phyloP scores from a whole-genome alignment of 2,888 invertebrate genomes.

The Heteromyza rotundicornis region DNA sequence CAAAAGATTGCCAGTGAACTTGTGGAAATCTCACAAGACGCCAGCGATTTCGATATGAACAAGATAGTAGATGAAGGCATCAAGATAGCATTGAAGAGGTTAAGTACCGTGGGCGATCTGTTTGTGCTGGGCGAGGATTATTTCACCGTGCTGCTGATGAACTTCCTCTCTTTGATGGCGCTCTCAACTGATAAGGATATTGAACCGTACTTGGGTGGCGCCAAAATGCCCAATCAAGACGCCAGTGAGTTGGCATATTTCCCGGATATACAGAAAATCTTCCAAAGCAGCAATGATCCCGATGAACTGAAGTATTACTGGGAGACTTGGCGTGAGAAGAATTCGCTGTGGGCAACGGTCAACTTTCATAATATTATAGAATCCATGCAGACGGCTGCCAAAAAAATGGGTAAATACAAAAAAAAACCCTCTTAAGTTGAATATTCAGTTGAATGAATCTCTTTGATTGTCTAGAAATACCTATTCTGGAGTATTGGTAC shows the following conservation, averaged over 20 bases:
- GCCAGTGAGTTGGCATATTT: slow-evolving; percentile 51
- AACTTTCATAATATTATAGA: slow-evolving; percentile 54
- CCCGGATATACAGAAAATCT: slow-evolving; percentile 55
- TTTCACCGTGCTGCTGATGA: slow-evolving; percentile 52
- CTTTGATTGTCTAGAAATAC: slow-evolving; percentile 35
- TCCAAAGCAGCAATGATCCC: slow-evolving; percentile 48
- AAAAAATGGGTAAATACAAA: slow-evolving; percentile 41
- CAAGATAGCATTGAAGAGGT: slow-evolving; percentile 45
- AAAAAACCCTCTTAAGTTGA: too few species aligned
- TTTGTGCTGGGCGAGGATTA: slow-evolving; percentile 58
- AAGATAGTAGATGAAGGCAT: slow-evolving; percentile 40
- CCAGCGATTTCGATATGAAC: slow-evolving; percentile 59
- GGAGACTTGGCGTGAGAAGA: slow-evolving; percentile 55
- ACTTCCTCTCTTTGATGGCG: slow-evolving; percentile 48
- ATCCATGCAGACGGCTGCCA: slow-evolving; percentile 51
- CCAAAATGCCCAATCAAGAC: slow-evolving; percentile 51
- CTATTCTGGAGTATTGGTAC: slow-evolving; percentile 52
- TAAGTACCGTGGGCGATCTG: slow-evolving; percentile 48
- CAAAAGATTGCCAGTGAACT: slow-evolving; percentile 54
- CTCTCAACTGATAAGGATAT: slow-evolving; percentile 67
- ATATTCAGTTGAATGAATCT: not conserved
- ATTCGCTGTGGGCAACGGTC: slow-evolving; percentile 51
- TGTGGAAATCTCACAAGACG: slow-evolving; percentile 65
- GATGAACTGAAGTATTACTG: slow-evolving; percentile 56
- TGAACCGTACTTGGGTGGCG: slow-evolving; percentile 50